Percentiles rank a stretch among this genome's conserved stretches.
phyloP scores from a whole-genome alignment of 2,113 vertebrate species.

The Odontesthes bonariensis region DNA sequence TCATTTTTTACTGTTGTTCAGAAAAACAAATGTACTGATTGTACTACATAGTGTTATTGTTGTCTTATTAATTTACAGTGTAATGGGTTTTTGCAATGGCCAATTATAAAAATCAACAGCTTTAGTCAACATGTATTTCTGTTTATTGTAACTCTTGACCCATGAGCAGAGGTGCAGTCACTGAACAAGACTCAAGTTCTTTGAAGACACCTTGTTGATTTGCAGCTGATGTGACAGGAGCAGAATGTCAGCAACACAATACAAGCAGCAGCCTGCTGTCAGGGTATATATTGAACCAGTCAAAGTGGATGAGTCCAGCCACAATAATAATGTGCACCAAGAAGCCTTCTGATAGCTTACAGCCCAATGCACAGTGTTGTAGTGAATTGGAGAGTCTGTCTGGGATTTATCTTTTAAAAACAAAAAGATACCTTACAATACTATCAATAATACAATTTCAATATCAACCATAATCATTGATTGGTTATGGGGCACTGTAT shows the following conservation, averaged over 20 bases:
- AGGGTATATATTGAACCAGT: constrained; percentile 21
- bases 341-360: constrained; percentile 12
- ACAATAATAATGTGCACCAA: constrained; percentile 4
- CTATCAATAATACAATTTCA: not conserved
- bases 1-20: not conserved
- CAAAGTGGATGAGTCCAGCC: constrained; percentile 18
- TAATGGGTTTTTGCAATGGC: too few relatives aligned
- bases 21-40: not conserved
- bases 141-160: not conserved
- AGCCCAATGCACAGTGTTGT: constrained; percentile 1
- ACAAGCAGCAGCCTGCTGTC: constrained; percentile 30
- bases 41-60: accelerated
- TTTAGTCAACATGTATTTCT: not conserved
- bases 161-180: not conserved
- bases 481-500: too few relatives aligned
- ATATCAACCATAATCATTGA: too few relatives aligned
- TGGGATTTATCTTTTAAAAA: not conserved
- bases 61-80: not conserved
- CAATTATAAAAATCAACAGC: not conserved
- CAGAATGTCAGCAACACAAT: constrained; percentile 17
- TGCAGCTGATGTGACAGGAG: constrained; percentile 20
- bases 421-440: not conserved
- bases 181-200: not conserved
- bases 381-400: not conserved
- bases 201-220: constrained; percentile 12